These are phyloP conservation scores for Pteropus alecto DNA, from an alignment of 2,113 vertebrate species.

Conservation along the genomic window DNA sequence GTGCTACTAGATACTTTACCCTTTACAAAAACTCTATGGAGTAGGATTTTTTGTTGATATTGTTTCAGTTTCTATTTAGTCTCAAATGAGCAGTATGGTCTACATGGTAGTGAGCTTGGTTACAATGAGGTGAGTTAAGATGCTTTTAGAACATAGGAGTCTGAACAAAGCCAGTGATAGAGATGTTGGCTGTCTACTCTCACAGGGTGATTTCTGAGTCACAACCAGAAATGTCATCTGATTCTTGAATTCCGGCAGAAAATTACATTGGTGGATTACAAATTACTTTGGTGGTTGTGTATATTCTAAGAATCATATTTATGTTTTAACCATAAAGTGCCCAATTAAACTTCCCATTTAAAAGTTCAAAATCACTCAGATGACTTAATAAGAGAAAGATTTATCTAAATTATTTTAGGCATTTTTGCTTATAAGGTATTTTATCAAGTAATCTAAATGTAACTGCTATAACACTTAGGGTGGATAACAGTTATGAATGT, in stretches of 20 bases:
- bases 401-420: background rate
- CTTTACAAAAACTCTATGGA: background rate
- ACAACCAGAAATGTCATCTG: background rate
- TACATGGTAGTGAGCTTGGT: background rate
- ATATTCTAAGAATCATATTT: constrained; percentile 4
- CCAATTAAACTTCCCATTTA: background rate
- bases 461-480: background rate
- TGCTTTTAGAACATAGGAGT: background rate
- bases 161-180: background rate
- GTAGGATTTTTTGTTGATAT: background rate
- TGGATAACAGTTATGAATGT: background rate
- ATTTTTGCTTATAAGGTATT: constrained; percentile 20
- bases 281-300: background rate
- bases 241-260: background rate
- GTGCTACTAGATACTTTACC: background rate
- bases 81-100: background rate
- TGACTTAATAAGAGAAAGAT: background rate
- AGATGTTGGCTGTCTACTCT: background rate
- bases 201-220: background rate
- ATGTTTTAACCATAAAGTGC: background rate
- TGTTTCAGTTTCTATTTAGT: background rate
- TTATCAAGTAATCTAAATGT: constrained; percentile 17
- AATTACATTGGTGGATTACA: background rate
- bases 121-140: background rate
- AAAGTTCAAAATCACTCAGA: background rate